Conservation (phyloP, 2,797 vertebrate species). For the Catharus ustulatus region DNA sequence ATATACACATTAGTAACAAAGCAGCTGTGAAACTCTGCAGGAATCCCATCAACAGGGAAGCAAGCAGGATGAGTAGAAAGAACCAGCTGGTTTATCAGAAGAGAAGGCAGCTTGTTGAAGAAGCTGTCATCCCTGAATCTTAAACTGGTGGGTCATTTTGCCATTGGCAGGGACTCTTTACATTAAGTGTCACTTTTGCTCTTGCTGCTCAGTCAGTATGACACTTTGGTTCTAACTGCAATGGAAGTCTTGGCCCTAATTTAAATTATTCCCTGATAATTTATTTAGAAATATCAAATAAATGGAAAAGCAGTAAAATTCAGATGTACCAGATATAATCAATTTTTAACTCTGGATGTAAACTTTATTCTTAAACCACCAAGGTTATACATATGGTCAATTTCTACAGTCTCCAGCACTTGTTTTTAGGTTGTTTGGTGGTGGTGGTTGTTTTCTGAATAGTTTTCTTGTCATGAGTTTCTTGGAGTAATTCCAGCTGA, state of each 20-base stretch:
- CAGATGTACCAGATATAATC: background rate
- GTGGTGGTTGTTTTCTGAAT: background rate
- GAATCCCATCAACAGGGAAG: slow-evolving; percentile 64
- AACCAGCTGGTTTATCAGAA: slow-evolving; percentile 58
- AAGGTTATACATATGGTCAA: background rate
- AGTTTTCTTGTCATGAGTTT: background rate
- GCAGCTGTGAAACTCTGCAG: slow-evolving; percentile 65
- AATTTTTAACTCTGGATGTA: slow-evolving; percentile 29
- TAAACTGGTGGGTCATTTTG: slow-evolving; percentile 72
- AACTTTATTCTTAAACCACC: slow-evolving; percentile 14
- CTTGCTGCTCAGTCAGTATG: slow-evolving; percentile 35
- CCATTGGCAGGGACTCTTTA: slow-evolving; percentile 66
- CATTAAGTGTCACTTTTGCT: slow-evolving; percentile 66
- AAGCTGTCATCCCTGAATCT: slow-evolving; percentile 63
- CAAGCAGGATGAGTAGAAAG: slow-evolving; percentile 16
- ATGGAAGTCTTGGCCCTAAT: slow-evolving; percentile 29
- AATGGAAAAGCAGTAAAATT: background rate
- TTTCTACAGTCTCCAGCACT: background rate
- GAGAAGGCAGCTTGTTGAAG: slow-evolving; percentile 61
- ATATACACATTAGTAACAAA: slow-evolving; percentile 57
- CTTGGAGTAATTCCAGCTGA: background rate
- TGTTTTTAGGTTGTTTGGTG: background rate
- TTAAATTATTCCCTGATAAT: slow-evolving; percentile 43
- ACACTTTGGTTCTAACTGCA: slow-evolving; percentile 53
- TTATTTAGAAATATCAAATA: slow-evolving; percentile 15